Percentiles rank a stretch among this genome's conserved stretches.
Evolutionary conservation across 1,140 invertebrate genomes (phyloP).

Genomic region (Condylostylus longicornis): DNA sequence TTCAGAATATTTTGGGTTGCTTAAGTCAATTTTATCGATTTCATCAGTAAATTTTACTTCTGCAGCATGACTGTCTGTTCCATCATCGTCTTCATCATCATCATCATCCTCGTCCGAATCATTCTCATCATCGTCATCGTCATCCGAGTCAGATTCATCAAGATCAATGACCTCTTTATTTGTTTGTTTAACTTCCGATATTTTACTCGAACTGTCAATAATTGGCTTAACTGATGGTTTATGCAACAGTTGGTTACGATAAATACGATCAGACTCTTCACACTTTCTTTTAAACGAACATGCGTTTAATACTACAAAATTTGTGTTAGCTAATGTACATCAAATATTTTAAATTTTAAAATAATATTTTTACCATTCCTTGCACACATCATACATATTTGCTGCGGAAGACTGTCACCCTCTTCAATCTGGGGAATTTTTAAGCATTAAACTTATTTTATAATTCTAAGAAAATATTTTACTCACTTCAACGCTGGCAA

Average conservation of each 20-base stretch:
- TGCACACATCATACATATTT: conserved; percentile 26
- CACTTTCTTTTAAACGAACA: conserved; percentile 28
- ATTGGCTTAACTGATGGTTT: neutral
- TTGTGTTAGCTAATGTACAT: too few relatives aligned
- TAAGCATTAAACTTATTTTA: too few relatives aligned
- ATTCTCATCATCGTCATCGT: neutral
- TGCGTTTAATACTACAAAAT: conserved; percentile 24
- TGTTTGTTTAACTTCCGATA: neutral
- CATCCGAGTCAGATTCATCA: neutral
- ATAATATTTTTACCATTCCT: too few relatives aligned
- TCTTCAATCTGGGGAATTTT: conserved; percentile 19
- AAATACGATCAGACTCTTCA: conserved; percentile 28
- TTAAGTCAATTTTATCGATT: conserved; percentile 6
- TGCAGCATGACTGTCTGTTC: neutral
- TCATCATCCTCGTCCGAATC: neutral
- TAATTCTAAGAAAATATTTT: too few relatives aligned
- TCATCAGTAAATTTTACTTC: conserved; percentile 1
- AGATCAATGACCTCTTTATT: neutral
- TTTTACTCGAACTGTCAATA: neutral
- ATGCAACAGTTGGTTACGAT: conserved; percentile 22
- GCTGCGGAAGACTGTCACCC: conserved; percentile 25
- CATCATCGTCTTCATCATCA: neutral
- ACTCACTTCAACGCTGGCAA: conserved; percentile 29
- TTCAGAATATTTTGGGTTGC: conserved; percentile 1
- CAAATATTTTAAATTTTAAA: too few relatives aligned